Evolutionary conservation across 1,140 invertebrate species (phyloP), one percentile per base, ranked within the genome.

Genomic region (Cydia strobilella): DNA sequence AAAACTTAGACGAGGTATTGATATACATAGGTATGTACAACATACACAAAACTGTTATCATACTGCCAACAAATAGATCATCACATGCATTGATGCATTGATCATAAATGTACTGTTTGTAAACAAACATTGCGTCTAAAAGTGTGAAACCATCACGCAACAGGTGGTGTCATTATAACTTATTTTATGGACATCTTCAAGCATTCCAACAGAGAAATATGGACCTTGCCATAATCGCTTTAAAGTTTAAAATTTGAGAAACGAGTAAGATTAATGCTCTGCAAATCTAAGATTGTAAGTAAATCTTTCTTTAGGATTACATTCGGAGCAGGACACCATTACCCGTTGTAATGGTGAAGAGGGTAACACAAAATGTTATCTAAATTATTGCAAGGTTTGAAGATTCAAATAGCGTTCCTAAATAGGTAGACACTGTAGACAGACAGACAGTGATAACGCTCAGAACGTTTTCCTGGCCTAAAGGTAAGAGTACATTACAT

Each of bases 161-260:
- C 88, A 90, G 84, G 88, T 89, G 83, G 75, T 66, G 72, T 81
- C 85, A 86, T 88, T 87, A 85, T 77, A 59, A 81, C 76, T 83
- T 85, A 84, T 87, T 89, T 88, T 85, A 86, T 81, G 72, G 75
- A 51, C 25, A 27, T 75, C 51, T 51, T 80, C 75, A 48, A 27
- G 69, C 63, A 66, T 65, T 45, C 73, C 13, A 59, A 48, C 76
- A 73, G 71, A 72, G 74, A 72, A 71, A 39, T 42, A 20, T 12
- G 20, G 48, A 72, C 9, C 69, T 35, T 25, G 10, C 10, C 39
- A 7, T 2, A 25, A 9, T 12, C 12, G 62, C 10, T 13, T 63
- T 63, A 27, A 3, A 63, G 62, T 63, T 63, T 9, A 9, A 54
- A 20, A 54, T 18, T 54, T 1, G 3, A 18, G 15, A 51, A 51